These are phyloP conservation scores for Xenentodon cancila DNA, from an alignment of 2,797 vertebrate species.

Conservation along the genomic window DNA sequence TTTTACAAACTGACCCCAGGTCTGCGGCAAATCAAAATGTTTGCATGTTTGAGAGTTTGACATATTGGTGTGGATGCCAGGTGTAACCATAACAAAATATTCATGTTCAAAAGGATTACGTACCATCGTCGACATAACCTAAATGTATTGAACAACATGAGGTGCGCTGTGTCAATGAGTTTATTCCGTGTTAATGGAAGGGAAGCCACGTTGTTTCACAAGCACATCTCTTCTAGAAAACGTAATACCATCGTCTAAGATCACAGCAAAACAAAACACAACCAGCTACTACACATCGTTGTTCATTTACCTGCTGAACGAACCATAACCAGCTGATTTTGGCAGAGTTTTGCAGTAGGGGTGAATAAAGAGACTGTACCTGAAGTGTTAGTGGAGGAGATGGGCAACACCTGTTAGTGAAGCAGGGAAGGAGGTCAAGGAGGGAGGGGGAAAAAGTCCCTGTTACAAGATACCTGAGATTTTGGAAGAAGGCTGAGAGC, in stretches of 20 bases:
- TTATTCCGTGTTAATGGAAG: not conserved
- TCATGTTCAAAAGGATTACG: not conserved
- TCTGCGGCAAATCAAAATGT: too few relatives aligned
- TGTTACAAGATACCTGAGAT: slow-evolving; percentile 76
- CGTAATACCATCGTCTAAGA: slow-evolving; percentile 42
- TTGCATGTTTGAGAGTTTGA: too few relatives aligned
- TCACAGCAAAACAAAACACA: slow-evolving; percentile 39
- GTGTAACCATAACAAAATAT: not conserved
- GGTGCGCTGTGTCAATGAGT: not conserved
- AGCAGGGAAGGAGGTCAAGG: slow-evolving; percentile 4
- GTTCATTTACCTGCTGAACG: slow-evolving; percentile 71
- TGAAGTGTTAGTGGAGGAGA: slow-evolving; percentile 65
- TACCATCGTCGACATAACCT: not conserved
- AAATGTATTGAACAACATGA: not conserved
- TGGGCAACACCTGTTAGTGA: slow-evolving; percentile 56
- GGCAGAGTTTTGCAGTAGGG: slow-evolving; percentile 76
- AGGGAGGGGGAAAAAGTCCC: not conserved
- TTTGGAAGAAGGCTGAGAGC: slow-evolving; percentile 85
- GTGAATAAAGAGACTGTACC: slow-evolving; percentile 76
- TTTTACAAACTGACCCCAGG: too few relatives aligned
- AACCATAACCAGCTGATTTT: slow-evolving; percentile 75
- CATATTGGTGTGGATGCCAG: too few relatives aligned
- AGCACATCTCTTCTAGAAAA: slow-evolving; percentile 31
- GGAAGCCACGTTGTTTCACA: slow-evolving; percentile 1
- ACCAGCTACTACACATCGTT: slow-evolving; percentile 21